A percentile compares a stretch with the other conserved stretches of the same genome.
phyloP scores from a whole-genome alignment of 2,888 invertebrate genomes.

The Strigamia transsilvanica region DNA sequence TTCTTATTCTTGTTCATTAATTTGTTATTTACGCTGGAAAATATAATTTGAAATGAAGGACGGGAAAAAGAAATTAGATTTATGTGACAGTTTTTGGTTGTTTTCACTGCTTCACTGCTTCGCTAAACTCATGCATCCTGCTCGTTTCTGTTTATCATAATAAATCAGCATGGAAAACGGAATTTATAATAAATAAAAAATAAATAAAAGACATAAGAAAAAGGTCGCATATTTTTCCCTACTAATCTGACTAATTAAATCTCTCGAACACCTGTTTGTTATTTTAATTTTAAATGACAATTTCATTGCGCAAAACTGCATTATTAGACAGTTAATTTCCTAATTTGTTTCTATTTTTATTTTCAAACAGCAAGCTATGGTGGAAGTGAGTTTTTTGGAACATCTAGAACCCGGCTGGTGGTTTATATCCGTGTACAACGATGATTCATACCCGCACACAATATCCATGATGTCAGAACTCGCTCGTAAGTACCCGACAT shows the following conservation, averaged over 20 bases:
- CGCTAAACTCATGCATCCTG: slow-evolving; percentile 1
- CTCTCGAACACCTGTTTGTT: neutral
- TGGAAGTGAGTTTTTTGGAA: slow-evolving; percentile 55
- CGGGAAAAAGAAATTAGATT: neutral
- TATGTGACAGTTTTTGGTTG: neutral
- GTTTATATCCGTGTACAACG: slow-evolving; percentile 56
- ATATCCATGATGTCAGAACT: slow-evolving; percentile 55
- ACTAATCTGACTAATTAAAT: slow-evolving; percentile 15
- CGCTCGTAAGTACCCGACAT: slow-evolving; percentile 53
- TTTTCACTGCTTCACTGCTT: neutral
- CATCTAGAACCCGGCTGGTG: slow-evolving; percentile 56
- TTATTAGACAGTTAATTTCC: neutral
- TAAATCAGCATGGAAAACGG: neutral
- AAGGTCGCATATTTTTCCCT: neutral
- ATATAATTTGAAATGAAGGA: neutral
- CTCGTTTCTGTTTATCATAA: neutral
- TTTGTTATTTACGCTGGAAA: slow-evolving; percentile 2
- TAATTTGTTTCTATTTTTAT: neutral
- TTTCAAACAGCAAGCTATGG: slow-evolving; percentile 51
- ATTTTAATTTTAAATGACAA: neutral
- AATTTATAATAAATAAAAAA: neutral
- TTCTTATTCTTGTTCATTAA: slow-evolving; percentile 3
- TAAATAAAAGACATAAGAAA: neutral
- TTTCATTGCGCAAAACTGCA: neutral
- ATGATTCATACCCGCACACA: slow-evolving; percentile 51